phyloP scores from a whole-genome alignment of 1,140 invertebrate species.

The Zelostemma sp. region DNA sequence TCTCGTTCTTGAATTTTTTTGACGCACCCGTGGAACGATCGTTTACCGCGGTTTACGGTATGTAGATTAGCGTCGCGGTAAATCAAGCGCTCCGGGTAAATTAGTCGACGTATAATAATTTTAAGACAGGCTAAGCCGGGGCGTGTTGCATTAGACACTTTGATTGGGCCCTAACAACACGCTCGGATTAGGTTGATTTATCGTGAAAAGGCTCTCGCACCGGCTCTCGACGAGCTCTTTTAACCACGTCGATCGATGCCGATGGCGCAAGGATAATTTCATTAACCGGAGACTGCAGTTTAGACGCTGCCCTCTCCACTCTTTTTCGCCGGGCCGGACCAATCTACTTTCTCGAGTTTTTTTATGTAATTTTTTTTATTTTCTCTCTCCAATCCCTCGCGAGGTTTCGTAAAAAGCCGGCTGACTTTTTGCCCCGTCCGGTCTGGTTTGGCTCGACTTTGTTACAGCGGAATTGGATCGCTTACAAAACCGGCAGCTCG shows the following conservation, averaged over 20 bases:
- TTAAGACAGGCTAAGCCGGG: constrained; percentile 32
- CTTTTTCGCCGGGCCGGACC: not conserved
- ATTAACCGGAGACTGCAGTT: constrained; percentile 35
- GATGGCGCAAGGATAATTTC: constrained; percentile 49
- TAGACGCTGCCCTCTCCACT: not conserved
- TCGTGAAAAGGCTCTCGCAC: constrained; percentile 30
- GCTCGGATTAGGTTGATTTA: constrained; percentile 46
- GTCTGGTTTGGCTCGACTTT: too few species aligned
- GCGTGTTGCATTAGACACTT: constrained; percentile 42
- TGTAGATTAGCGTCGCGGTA: constrained; percentile 35
- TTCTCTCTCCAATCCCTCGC: not conserved
- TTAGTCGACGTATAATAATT: constrained; percentile 44
- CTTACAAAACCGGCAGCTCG: not conserved
- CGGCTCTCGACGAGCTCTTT: constrained; percentile 15
- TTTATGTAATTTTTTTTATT: not conserved
- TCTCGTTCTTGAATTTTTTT: too few species aligned
- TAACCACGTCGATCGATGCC: constrained; percentile 31
- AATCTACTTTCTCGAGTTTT: not conserved
- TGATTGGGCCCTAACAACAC: constrained; percentile 39
- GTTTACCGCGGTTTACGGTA: constrained; percentile 20
- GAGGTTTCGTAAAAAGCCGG: not conserved
- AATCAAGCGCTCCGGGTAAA: constrained; percentile 40
- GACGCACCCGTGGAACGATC: not conserved
- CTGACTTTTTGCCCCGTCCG: not conserved
- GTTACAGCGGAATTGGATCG: too few species aligned